Evolutionary conservation across 2,888 invertebrate species (phyloP).

Genomic region (Drosophila buzzatii): DNA sequence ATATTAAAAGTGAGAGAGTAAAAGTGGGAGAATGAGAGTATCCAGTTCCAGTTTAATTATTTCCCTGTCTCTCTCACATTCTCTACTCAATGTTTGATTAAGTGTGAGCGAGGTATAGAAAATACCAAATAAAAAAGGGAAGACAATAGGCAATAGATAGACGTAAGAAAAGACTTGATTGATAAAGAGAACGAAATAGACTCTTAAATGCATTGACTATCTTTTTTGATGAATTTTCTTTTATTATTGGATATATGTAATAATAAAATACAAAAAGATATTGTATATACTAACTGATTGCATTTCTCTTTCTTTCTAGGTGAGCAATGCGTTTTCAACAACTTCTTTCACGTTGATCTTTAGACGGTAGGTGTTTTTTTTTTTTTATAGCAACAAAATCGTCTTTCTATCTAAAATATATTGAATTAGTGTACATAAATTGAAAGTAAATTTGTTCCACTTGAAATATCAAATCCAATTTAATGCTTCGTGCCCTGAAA

Average conservation of each 20-base stretch:
- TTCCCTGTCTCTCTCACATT: too few relatives aligned
- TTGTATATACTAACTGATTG: background rate
- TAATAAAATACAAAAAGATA: too few relatives aligned
- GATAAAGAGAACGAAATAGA: background rate
- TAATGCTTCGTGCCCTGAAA: background rate
- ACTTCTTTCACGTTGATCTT: background rate
- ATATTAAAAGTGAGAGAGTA: too few relatives aligned
- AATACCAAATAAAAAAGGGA: too few relatives aligned
- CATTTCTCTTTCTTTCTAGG: constrained; percentile 37
- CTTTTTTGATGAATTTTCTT: background rate
- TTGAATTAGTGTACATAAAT: background rate
- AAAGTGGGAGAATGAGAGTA: too few relatives aligned
- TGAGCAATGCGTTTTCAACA: constrained; percentile 23
- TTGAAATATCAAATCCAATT: constrained; percentile 26
- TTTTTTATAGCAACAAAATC: background rate
- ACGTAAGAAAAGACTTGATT: too few relatives aligned
- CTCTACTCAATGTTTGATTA: too few relatives aligned
- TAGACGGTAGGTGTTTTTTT: constrained; percentile 8
- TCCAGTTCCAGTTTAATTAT: too few relatives aligned
- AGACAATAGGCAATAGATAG: too few relatives aligned
- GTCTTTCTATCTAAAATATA: background rate
- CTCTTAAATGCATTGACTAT: too few relatives aligned
- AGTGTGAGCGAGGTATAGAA: too few relatives aligned
- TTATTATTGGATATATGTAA: background rate
- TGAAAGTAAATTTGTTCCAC: background rate